Evolutionary conservation across 2,888 invertebrate genomes (phyloP).

Genomic region (Caenorhabditis macrosperma): DNA sequence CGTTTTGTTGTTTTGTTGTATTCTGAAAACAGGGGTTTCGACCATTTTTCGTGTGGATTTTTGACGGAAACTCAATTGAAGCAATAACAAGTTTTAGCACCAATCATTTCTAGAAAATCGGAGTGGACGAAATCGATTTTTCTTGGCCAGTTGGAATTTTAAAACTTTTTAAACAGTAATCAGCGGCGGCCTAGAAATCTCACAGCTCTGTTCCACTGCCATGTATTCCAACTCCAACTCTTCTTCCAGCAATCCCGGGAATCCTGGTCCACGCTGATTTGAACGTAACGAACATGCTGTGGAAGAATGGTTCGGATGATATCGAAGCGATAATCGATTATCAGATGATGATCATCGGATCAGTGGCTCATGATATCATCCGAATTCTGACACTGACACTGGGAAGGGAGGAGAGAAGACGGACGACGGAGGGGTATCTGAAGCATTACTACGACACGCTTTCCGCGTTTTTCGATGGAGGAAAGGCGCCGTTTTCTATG

Average conservation of each 20-base stretch:
- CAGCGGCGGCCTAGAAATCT: no score
- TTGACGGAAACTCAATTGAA: no score
- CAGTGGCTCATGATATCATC: conserved; percentile 34
- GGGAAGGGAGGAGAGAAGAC: neutral
- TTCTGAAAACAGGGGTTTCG: no score
- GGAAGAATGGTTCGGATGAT: conserved; percentile 21
- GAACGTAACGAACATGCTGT: conserved; percentile 45
- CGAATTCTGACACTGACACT: conserved; percentile 37
- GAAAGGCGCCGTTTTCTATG: conserved; percentile 17
- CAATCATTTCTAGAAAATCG: no score
- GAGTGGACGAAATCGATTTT: no score
- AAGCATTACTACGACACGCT: conserved; percentile 14
- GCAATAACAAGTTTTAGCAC: no score
- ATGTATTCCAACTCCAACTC: no score
- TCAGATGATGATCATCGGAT: conserved; percentile 33
- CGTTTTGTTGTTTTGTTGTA: no score
- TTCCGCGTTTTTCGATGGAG: neutral
- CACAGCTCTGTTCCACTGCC: no score
- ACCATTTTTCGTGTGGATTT: no score
- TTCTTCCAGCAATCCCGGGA: conserved; percentile 27
- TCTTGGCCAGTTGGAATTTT: no score
- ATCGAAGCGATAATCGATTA: conserved; percentile 49
- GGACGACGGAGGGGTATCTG: neutral
- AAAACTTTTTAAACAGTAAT: no score
- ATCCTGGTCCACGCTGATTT: conserved; percentile 38